Evolutionary conservation across 92 coral and sea anemone species (phyloP), one percentile per base, ranked within the genome.

Genomic region (Phenganax marumi): DNA sequence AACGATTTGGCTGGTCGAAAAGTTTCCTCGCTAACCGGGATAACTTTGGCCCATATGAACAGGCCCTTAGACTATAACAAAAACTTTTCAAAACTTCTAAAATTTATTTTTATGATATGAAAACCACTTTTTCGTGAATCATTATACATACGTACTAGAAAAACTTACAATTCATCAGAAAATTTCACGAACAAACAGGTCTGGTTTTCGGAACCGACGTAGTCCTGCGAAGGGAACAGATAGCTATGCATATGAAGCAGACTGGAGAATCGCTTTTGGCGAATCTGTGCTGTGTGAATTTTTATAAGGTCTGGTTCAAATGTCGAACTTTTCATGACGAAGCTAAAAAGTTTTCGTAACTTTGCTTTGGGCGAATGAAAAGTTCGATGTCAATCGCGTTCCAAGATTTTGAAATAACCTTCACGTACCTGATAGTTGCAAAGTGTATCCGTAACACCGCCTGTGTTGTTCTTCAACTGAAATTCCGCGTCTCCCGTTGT

Each of bases 131-230:
- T 13, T 13, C 1, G n/a, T 18, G 9, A 8, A 7, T 58, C n/a
- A 16, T 58, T 8, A 58, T 23, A 0, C 1, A 18, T 3, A 16
- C 5, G 18, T 16, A 58, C n/a, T 58, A 13, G 1, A 14, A 58
- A 58, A 18, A 82, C 97, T 91, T 88, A 94, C 98, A 85, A 84
- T 53, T 87, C 79, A 46, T 89, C 93, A 26, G 87, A 71, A 69
- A 94, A 94, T 85, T 92, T 93, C 62, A 92, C 91, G 81, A 92
- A 94, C 55, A 88, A 74, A 86, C 98, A 92, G 0, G 90, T 87
- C 16, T 85, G 74, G 84, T 90, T 87, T 79, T 77, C 62, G 70
- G 63, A 56, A 1, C 57, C 80, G 12, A 47, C 49, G 50, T 77
- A 77, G 73, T 64, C 61, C 82, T 84, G 47, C 25, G 43, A 77